Conservation (phyloP, 1,140 invertebrate genomes). For the Drosophila insularis region DNA sequence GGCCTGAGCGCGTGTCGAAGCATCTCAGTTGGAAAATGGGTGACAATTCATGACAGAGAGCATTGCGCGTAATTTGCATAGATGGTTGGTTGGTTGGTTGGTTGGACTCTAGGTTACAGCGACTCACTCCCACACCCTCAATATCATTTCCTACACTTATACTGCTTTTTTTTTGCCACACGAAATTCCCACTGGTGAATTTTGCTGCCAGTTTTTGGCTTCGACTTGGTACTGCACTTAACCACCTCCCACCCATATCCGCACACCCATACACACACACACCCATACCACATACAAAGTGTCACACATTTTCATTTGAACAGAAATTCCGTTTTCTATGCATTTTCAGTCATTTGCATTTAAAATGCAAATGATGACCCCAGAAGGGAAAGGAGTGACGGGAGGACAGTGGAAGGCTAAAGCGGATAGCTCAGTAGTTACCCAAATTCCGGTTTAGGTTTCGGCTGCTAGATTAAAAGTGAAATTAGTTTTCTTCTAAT, state of each 20-base stretch:
- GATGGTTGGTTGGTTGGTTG: constrained; percentile 53
- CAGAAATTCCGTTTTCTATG: constrained; percentile 58
- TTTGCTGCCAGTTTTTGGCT: constrained; percentile 48
- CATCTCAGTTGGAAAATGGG: constrained; percentile 78
- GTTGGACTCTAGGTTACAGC: constrained; percentile 31
- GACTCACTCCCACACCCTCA: constrained; percentile 6
- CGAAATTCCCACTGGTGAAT: constrained; percentile 57
- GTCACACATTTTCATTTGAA: constrained; percentile 24
- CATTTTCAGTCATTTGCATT: constrained; percentile 59
- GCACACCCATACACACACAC: constrained; percentile 1
- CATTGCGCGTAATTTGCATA: constrained; percentile 77
- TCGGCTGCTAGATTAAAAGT: constrained; percentile 55
- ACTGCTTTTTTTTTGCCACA: constrained; percentile 27
- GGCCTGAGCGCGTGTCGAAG: constrained; percentile 64
- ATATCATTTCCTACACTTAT: constrained; percentile 14
- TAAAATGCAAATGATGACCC: constrained; percentile 72
- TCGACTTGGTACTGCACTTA: constrained; percentile 50
- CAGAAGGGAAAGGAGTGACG: constrained; percentile 16
- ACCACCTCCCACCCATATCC: neutral
- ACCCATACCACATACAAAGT: constrained; percentile 1
- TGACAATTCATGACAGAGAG: constrained; percentile 78
- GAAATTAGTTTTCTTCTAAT: constrained; percentile 69
- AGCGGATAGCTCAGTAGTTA: constrained; percentile 19
- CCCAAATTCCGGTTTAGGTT: constrained; percentile 44
- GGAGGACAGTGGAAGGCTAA: neutral